Evolutionary conservation across 2,888 invertebrate species (phyloP).

Genomic region (Tenthredo amoena): DNA sequence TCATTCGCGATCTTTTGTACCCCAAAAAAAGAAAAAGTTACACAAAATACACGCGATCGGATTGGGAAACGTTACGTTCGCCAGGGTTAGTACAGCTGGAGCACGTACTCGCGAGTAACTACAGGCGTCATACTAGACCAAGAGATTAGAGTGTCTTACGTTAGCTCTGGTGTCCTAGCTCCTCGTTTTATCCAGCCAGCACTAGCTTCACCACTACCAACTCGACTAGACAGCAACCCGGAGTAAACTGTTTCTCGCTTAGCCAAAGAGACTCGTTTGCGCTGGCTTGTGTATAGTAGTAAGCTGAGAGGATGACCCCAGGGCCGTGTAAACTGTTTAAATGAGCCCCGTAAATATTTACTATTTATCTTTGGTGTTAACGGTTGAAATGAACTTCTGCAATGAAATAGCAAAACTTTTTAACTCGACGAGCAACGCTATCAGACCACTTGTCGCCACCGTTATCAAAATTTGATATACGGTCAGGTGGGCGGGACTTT

Average conservation of each 20-base stretch:
- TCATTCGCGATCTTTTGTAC: background rate
- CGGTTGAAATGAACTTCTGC: background rate
- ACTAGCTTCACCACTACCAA: slow-evolving; percentile 20
- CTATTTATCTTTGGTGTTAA: background rate
- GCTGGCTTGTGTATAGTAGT: slow-evolving; percentile 29
- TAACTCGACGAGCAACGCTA: background rate
- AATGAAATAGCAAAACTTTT: background rate
- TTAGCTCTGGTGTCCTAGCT: slow-evolving; percentile 11
- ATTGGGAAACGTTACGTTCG: background rate
- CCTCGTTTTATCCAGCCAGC: slow-evolving; percentile 11
- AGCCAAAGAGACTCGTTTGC: slow-evolving; percentile 49
- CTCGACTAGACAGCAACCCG: slow-evolving; percentile 42
- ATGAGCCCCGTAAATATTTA: slow-evolving; percentile 29
- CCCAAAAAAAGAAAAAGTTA: background rate
- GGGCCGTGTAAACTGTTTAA: slow-evolving; percentile 17
- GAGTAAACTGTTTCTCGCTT: slow-evolving; percentile 50
- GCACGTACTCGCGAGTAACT: background rate
- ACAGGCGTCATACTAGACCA: background rate
- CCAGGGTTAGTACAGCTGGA: slow-evolving; percentile 28
- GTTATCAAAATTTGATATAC: background rate
- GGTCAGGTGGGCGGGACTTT: background rate
- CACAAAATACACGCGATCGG: background rate
- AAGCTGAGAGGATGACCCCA: slow-evolving; percentile 48
- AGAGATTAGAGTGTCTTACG: slow-evolving; percentile 43
- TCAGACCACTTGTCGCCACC: background rate